Conservation (phyloP, 2,113 vertebrate species). For the Eonycteris spelaea region DNA sequence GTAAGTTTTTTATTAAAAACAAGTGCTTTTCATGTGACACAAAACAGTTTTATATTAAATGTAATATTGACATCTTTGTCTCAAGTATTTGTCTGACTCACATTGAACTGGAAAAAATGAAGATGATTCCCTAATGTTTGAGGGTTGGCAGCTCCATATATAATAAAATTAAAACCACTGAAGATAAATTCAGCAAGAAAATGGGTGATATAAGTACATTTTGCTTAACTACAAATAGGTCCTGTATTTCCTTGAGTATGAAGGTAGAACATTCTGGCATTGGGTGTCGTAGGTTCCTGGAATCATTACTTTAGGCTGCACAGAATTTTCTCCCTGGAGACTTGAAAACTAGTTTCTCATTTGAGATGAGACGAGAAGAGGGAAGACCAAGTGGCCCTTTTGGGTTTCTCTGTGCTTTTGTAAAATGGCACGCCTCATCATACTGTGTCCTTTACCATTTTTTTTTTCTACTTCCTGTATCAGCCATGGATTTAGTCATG, state of each 20-base stretch:
- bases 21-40: background rate
- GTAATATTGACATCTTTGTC: background rate
- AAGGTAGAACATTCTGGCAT: background rate
- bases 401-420: background rate
- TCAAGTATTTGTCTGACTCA: background rate
- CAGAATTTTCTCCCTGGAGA: background rate
- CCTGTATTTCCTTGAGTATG: background rate
- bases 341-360: background rate
- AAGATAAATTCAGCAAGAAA: background rate
- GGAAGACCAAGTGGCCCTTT: background rate
- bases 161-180: constrained; percentile 26
- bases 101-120: background rate
- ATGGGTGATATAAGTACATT: background rate
- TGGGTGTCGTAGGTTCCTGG: background rate
- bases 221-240: background rate
- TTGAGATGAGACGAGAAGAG: background rate
- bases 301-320: background rate
- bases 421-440: background rate
- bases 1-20: background rate
- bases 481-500: background rate
- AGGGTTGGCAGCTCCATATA: background rate
- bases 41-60: background rate
- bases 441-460: background rate
- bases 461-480: background rate
- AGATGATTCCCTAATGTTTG: constrained; percentile 8